phyloP scores from a whole-genome alignment of 2,888 invertebrate genomes.

The Polydrusus pterygomalis region DNA sequence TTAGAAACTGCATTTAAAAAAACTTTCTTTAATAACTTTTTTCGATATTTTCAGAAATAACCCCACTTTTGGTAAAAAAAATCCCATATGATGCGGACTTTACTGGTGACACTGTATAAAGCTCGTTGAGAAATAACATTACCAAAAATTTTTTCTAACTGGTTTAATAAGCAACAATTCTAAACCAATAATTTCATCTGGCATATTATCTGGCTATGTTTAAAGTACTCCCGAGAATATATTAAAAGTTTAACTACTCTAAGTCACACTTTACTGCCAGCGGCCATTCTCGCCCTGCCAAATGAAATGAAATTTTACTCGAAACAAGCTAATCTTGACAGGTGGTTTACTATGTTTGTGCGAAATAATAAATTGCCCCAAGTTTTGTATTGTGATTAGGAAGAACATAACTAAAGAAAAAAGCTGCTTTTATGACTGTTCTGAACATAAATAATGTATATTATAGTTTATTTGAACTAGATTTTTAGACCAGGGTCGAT shows the following conservation, averaged over 20 bases:
- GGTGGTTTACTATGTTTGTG: slow-evolving; percentile 18
- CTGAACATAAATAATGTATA: background rate
- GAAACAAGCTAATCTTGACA: slow-evolving; percentile 32
- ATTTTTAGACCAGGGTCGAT: too few relatives aligned
- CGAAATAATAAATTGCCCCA: slow-evolving; percentile 16
- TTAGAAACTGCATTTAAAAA: too few relatives aligned
- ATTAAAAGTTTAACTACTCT: slow-evolving; percentile 23
- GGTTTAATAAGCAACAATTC: too few relatives aligned
- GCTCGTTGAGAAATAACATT: too few relatives aligned
- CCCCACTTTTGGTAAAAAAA: too few relatives aligned
- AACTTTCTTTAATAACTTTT: too few relatives aligned
- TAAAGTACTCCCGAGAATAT: background rate
- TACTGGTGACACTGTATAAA: too few relatives aligned
- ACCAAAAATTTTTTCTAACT: too few relatives aligned
- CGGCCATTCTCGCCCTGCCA: slow-evolving; percentile 26
- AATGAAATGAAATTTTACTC: slow-evolving; percentile 35
- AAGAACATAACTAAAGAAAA: background rate
- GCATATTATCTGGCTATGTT: slow-evolving; percentile 22
- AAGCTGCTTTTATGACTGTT: background rate
- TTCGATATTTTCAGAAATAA: too few relatives aligned
- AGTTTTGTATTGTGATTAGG: background rate
- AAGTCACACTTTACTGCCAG: slow-evolving; percentile 23
- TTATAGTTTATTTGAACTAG: too few relatives aligned
- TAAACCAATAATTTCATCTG: background rate
- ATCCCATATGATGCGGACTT: too few relatives aligned